Percentiles rank a stretch among this genome's conserved stretches.
Conservation (phyloP, 1,140 invertebrate genomes). For the Scaptomyza hsui region DNA sequence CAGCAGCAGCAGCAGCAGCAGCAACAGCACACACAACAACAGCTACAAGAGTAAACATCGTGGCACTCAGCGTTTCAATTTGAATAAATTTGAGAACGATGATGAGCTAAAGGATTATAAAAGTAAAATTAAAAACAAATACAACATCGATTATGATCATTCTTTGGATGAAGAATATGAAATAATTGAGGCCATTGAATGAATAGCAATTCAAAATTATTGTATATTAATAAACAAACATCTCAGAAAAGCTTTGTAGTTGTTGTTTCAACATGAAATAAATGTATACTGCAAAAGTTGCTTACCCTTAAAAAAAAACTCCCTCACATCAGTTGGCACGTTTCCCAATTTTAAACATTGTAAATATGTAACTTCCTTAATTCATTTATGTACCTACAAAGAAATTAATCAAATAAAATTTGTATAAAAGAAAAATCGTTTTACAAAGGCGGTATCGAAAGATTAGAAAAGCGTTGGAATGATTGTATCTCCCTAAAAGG, state of each 20-base stretch:
- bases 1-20: constrained; percentile 28
- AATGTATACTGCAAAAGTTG: constrained; percentile 6
- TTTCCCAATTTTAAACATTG: constrained; percentile 6
- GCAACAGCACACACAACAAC: constrained; percentile 27
- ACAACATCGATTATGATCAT: constrained; percentile 84
- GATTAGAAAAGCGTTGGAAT: no score
- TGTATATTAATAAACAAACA: neutral
- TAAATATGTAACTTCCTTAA: constrained; percentile 6
- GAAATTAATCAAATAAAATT: constrained; percentile 19
- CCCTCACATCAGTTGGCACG: constrained; percentile 8
- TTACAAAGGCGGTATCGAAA: no score
- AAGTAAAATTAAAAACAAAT: constrained; percentile 83
- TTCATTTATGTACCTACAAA: constrained; percentile 19
- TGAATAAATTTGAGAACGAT: constrained; percentile 75
- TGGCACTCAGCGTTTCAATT: constrained; percentile 52
- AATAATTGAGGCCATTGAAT: constrained; percentile 84
- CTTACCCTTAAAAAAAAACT: neutral
- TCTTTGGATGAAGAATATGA: constrained; percentile 84
- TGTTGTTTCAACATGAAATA: constrained; percentile 30
- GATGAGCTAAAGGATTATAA: constrained; percentile 80
- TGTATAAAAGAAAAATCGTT: constrained; percentile 1
- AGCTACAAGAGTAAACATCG: constrained; percentile 47
- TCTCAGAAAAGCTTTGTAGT: constrained; percentile 26
- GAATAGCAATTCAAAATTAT: constrained; percentile 25
- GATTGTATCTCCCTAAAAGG: no score